Evolutionary conservation across 2,888 invertebrate genomes (phyloP), one percentile per base, ranked within the genome.

Genomic region (Parthenolecanium corni): DNA sequence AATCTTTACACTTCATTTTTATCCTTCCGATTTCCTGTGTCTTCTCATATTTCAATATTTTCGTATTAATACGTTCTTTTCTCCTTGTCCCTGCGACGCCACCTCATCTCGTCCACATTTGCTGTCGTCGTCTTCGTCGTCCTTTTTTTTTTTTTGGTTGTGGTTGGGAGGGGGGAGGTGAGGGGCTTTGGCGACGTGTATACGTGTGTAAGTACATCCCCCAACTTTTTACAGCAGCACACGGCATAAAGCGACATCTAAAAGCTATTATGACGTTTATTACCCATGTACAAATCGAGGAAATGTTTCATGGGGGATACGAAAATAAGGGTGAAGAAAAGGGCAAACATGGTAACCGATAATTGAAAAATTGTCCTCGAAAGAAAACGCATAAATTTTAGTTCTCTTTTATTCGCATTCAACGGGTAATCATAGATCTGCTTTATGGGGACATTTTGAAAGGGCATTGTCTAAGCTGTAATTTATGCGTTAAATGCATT

Each of bases 21-120:
- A 47, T 57, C 47, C 31, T 57, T 57, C 31, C 57, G 57, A 57
- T 57, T 57, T 57, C 57, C 57, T 44, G 57, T 47, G 46, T 57
- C 46, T 57, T 57, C 57, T 57, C 57, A 57, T 57, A 57, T 57
- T 57, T 57, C 57, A 57, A 47, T 57, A 57, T 57, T 47, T 31
- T 57, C 46, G 14, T 53, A 53, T 53, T 53, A 53, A 53, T 53
- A 53, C 52, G 36, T 31, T 23, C 36, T 25, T 36, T 18, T 49
- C 25, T 49, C 52, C 31, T 5, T 24, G 11, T 25, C n/a, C 21
- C 23, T 9, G 9, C 31, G 31, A 31, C 31, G 31, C 9, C 31
- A 4, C 9, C 9, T 31, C n/a, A 31, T 4, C 9, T 31, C 31
- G 31, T 31, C 31, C 5, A 31, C 9, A 9, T 31, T 31, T 31